A percentile compares a stretch with the other conserved stretches of the same genome.
Conservation (phyloP, 2,888 invertebrate genomes). For the Caenorhabditis sp. region DNA sequence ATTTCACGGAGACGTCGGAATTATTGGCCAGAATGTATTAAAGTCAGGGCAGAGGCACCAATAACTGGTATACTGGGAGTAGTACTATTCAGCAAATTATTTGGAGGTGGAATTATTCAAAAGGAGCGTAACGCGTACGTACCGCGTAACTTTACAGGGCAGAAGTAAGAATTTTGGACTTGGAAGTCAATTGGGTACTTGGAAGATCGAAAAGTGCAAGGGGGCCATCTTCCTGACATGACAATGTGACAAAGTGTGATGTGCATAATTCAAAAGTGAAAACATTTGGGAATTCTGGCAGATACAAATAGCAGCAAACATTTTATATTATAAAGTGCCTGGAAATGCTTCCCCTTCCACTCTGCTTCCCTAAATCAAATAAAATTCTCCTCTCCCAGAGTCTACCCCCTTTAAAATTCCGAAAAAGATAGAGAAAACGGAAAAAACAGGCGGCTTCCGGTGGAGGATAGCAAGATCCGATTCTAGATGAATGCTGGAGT, state of each 20-base stretch:
- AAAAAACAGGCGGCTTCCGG: slow-evolving; percentile 20
- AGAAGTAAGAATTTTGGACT: not conserved
- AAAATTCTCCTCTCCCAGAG: not conserved
- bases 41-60: slow-evolving; percentile 8
- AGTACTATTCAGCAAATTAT: slow-evolving; percentile 8
- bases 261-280: not conserved
- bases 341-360: not conserved
- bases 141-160: not conserved
- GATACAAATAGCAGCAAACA: not conserved
- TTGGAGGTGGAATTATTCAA: not conserved
- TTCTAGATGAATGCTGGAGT: too few species aligned
- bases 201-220: too few species aligned
- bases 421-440: not conserved
- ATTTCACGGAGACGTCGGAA: slow-evolving; percentile 38
- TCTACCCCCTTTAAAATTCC: not conserved
- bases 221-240: too few species aligned
- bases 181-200: too few species aligned
- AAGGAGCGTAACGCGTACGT: too few species aligned
- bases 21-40: slow-evolving; percentile 23
- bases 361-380: not conserved
- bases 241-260: too few species aligned
- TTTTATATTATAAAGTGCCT: not conserved
- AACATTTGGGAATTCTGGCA: not conserved
- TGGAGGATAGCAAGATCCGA: too few species aligned
- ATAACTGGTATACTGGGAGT: slow-evolving; percentile 14